Evolutionary conservation across 2,113 vertebrate genomes (phyloP).

Genomic region (Tragelaphus buxtoni): DNA sequence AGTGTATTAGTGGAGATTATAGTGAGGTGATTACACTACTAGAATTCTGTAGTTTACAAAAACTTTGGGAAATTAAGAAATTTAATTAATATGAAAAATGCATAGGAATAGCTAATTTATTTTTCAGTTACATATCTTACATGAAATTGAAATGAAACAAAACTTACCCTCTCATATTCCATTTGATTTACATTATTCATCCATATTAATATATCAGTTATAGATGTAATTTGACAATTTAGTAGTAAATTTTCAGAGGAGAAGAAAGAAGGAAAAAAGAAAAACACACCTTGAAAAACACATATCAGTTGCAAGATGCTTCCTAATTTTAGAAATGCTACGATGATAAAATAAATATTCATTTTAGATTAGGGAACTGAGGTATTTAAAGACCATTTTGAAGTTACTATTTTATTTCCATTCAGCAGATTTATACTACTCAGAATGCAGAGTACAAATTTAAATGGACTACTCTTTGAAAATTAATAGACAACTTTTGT

Average conservation of each 20-base stretch:
- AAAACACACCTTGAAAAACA: too few relatives aligned
- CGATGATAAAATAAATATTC: too few relatives aligned
- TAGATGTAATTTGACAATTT: too few relatives aligned
- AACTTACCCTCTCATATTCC: background rate
- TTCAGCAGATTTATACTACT: background rate
- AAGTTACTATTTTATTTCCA: too few relatives aligned
- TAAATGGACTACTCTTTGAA: background rate
- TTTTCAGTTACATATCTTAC: background rate
- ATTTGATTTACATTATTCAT: background rate
- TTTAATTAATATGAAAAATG: conserved; percentile 14
- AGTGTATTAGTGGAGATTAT: background rate
- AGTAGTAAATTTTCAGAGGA: too few relatives aligned
- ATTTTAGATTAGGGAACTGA: too few relatives aligned
- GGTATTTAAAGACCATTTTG: too few relatives aligned
- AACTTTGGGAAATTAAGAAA: background rate
- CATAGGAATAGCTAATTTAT: background rate
- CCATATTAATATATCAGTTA: background rate
- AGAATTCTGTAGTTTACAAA: background rate
- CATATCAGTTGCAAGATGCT: too few relatives aligned
- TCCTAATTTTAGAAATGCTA: too few relatives aligned
- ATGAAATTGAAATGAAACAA: background rate
- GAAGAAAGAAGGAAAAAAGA: too few relatives aligned
- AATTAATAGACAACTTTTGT: background rate
- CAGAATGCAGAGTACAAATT: background rate
- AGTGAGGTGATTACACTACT: background rate